A percentile compares a stretch with the other conserved stretches of the same genome.
phyloP scores from a whole-genome alignment of 2,797 vertebrate genomes.

The Pyrocephalus nanus region DNA sequence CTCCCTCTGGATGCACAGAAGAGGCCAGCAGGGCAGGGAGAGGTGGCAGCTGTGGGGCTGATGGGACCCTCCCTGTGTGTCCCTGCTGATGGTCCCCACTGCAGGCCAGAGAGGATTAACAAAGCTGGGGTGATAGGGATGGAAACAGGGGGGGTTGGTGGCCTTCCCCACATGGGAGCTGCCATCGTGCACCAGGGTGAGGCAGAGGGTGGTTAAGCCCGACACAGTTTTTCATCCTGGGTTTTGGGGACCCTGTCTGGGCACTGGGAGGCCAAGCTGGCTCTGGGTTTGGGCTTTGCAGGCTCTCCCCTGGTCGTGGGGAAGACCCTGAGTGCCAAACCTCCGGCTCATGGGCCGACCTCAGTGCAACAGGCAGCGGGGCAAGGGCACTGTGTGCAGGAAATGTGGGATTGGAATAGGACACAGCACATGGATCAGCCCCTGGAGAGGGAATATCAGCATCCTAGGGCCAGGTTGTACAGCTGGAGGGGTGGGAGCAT shows the following conservation, averaged over 20 bases:
- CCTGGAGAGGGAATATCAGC: neutral
- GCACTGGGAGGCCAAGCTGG: rapidly evolving
- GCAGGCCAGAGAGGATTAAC: neutral
- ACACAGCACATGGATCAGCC: rapidly evolving
- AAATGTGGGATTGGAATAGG: neutral
- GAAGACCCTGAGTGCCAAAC: neutral
- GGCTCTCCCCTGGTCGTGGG: rapidly evolving
- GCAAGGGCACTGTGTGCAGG: neutral
- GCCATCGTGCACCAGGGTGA: neutral
- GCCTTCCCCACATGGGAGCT: neutral
- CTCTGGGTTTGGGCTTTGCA: neutral
- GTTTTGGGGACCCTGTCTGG: no score
- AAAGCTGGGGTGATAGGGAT: neutral
- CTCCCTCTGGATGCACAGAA: neutral
- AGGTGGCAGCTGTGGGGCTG: neutral
- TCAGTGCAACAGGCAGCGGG: neutral
- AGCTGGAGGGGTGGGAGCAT: neutral
- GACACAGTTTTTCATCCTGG: rapidly evolving
- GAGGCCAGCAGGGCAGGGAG: neutral
- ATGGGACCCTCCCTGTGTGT: rapidly evolving
- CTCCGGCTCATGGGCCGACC: rapidly evolving
- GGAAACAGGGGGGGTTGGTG: neutral
- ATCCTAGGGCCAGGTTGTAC: neutral
- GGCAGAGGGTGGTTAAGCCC: neutral
- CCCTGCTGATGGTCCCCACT: neutral